Evolutionary conservation across 2,888 invertebrate species (phyloP).

Genomic region (Brachypterus glaber): DNA sequence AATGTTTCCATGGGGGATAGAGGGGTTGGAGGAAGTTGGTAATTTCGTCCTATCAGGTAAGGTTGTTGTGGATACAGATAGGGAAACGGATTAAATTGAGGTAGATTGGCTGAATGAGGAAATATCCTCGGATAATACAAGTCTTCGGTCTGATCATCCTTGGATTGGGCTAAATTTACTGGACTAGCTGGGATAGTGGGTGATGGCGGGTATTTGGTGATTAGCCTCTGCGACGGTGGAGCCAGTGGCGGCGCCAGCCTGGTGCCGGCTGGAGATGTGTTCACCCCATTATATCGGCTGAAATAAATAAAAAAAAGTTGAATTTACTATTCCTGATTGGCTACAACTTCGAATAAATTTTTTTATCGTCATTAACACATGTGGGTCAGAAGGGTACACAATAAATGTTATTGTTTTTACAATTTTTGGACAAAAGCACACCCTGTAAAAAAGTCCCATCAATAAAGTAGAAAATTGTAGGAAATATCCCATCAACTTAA

Average conservation of each 20-base stretch:
- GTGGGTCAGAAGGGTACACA: too few relatives aligned
- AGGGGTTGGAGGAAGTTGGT: constrained; percentile 40
- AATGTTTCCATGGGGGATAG: constrained; percentile 38
- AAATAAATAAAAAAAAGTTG: constrained; percentile 9
- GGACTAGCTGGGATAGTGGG: constrained; percentile 31
- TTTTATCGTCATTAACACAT: too few relatives aligned
- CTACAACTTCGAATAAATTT: too few relatives aligned
- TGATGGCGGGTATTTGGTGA: constrained; percentile 37
- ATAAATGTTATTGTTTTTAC: too few relatives aligned
- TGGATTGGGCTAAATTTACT: constrained; percentile 40
- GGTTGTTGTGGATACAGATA: constrained; percentile 28
- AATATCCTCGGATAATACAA: constrained; percentile 25
- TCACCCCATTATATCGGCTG: constrained; percentile 37
- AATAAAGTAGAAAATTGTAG: too few relatives aligned
- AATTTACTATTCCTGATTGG: not conserved
- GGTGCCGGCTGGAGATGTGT: constrained; percentile 27
- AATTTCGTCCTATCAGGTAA: constrained; percentile 37
- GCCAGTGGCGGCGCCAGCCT: constrained; percentile 22
- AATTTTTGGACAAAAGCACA: too few relatives aligned
- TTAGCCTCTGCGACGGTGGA: constrained; percentile 29
- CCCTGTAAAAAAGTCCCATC: too few relatives aligned
- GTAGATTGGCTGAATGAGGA: constrained; percentile 28
- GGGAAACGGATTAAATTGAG: constrained; percentile 21
- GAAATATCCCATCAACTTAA: too few relatives aligned
- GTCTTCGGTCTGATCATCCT: constrained; percentile 33